Evolutionary conservation across 2,888 invertebrate species (phyloP).

Genomic region (Cryptocephalus moraei): DNA sequence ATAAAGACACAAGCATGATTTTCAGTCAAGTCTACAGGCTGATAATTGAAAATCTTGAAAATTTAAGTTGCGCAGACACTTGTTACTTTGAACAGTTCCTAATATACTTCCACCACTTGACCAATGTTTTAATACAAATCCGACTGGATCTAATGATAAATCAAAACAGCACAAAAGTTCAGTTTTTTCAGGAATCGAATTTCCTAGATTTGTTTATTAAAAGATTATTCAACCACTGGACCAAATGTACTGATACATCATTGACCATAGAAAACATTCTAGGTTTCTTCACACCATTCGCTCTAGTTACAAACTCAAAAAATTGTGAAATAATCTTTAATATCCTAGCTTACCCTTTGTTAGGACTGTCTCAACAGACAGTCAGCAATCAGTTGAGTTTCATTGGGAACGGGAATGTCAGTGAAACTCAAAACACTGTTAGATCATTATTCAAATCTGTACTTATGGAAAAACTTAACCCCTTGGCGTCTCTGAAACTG

Average conservation of each 20-base stretch:
- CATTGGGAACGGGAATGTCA: not conserved
- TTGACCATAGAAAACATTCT: constrained; percentile 7
- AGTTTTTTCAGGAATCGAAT: not conserved
- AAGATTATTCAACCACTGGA: constrained; percentile 14
- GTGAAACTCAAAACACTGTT: not conserved
- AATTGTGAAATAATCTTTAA: constrained; percentile 25
- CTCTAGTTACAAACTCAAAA: constrained; percentile 17
- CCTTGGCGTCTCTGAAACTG: not conserved
- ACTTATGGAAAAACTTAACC: not conserved
- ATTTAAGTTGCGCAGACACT: not conserved
- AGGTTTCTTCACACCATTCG: constrained; percentile 18
- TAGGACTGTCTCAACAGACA: too few relatives aligned
- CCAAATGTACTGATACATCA: constrained; percentile 8
- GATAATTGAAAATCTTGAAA: not conserved
- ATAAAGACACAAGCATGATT: not conserved
- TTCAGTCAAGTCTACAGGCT: not conserved
- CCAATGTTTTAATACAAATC: not conserved
- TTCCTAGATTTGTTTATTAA: constrained; percentile 10
- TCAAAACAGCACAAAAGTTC: not conserved
- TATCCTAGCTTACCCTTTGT: too few relatives aligned
- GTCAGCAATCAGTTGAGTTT: not conserved
- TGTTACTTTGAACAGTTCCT: not conserved
- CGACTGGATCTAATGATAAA: not conserved
- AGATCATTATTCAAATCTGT: not conserved
- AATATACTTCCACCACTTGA: constrained; percentile 1